Base-by-base conservation (phyloP, 2,888 invertebrate genomes). In the Ectemnius continuus region DNA sequence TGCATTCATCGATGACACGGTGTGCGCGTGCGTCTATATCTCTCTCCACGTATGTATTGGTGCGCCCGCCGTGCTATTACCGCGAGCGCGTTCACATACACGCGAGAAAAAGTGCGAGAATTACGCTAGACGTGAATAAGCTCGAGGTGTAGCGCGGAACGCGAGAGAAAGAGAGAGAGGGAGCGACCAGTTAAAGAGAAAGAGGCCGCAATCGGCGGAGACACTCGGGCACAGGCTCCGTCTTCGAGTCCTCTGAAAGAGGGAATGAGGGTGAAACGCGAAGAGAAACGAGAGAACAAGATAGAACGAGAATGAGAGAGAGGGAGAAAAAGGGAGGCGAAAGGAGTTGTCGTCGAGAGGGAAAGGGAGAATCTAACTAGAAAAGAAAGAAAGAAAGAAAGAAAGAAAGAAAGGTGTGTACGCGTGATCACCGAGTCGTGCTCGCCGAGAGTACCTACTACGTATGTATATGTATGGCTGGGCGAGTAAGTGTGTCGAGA, bases 1-100 rank as follows among this genome's bases (percentile, higher is more conserved):
- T 83, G 83, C 83, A 80, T 76, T 77, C 79, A 74, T 83, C 75
- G 78, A 80, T 75, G 72, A 79, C 76, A 68, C 66, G 57, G 13
- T 52, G 56, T 56, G 75, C 59, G 61, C 68, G 64, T 59, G 59
- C 70, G 48, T 23, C 3, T 23, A 23, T 23, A 23, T 23, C 2
- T 23, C 2, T 23, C n/a, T 68, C 68, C 57, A 45, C 36, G 65
- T 76, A 59, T 56, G 26, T 47, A 48, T 56, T 8, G 56, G 6
- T 70, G 60, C 64, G 57, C 62, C n/a, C n/a, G n/a, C n/a, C n/a
- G n/a, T n/a, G 78, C 58, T 67, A 58, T 82, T 81, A 83, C 79
- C 70, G 76, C 76, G 78, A 74, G 61, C 75, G 72, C 79, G 75
- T 59, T 79, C 71, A 73, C 75, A 73, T 74, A 73, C 72, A 76